Evolutionary conservation across 2,888 invertebrate genomes (phyloP).

Genomic region (Schrankia costaestrigalis): DNA sequence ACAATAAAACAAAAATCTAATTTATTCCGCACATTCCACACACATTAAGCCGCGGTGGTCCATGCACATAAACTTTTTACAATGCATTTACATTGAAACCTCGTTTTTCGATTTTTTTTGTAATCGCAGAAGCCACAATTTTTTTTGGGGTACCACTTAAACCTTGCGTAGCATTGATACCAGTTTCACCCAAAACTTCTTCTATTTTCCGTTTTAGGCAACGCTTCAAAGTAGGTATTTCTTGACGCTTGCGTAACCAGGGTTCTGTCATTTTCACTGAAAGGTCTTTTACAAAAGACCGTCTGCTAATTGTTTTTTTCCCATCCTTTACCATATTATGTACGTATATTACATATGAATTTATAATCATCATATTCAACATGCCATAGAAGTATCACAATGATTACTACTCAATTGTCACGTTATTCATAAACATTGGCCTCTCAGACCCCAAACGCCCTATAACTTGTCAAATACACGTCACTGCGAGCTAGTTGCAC

Average conservation of each 20-base stretch:
- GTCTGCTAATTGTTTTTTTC: conserved; percentile 7
- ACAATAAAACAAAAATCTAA: too few species aligned
- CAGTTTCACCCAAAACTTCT: too few species aligned
- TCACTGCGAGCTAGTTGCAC: conserved; percentile 10
- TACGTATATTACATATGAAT: conserved; percentile 17
- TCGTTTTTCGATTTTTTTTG: too few species aligned
- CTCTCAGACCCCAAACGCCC: conserved; percentile 8
- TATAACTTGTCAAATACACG: conserved; percentile 9
- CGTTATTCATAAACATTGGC: conserved; percentile 12
- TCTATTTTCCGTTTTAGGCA: too few species aligned
- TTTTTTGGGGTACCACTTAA: too few species aligned
- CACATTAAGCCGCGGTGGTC: too few species aligned
- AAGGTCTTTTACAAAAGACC: conserved; percentile 7
- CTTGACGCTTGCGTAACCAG: conserved; percentile 11
- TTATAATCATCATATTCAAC: conserved; percentile 15
- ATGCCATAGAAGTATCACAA: conserved; percentile 21
- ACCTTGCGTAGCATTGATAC: too few species aligned
- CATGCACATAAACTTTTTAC: too few species aligned
- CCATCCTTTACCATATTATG: conserved; percentile 10
- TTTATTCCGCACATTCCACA: too few species aligned
- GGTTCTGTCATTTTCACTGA: conserved; percentile 12
- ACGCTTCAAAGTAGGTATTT: conserved; percentile 13
- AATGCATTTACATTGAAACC: too few species aligned
- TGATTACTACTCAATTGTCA: conserved; percentile 15
- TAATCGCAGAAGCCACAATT: too few species aligned